A percentile compares a stretch with the other conserved stretches of the same genome.
These are phyloP conservation scores for Lycodopsis pacificus DNA, from an alignment of 2,797 vertebrate species.

Conservation along the genomic window DNA sequence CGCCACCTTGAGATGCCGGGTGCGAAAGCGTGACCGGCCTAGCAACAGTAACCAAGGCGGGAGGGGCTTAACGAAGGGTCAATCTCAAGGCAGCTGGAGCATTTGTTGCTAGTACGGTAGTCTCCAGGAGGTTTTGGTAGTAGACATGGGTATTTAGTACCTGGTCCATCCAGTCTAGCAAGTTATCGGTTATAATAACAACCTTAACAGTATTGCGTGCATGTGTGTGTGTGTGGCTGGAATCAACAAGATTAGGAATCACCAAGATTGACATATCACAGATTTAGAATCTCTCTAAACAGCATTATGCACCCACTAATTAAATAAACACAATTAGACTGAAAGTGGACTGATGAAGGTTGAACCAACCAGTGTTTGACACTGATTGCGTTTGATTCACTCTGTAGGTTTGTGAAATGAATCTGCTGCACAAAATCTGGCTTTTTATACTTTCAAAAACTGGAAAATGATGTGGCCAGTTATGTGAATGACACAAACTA, in stretches of 20 bases:
- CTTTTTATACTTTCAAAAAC: not conserved
- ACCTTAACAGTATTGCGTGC: not conserved
- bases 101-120: not conserved
- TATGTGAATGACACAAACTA: not conserved
- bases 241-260: slow-evolving; percentile 8
- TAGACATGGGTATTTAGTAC: not conserved
- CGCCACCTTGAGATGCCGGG: no score
- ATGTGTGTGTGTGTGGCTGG: not conserved
- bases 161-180: not conserved
- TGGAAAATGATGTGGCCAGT: not conserved
- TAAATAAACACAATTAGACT: not conserved
- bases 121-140: not conserved
- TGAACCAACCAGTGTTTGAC: not conserved
- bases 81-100: not conserved
- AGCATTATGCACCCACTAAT: not conserved
- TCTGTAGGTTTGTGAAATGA: not conserved
- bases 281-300: not conserved
- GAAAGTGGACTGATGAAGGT: not conserved
- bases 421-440: not conserved
- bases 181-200: not conserved
- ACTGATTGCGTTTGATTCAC: not conserved
- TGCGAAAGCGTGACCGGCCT: no score
- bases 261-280: not conserved
- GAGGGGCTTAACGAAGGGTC: not conserved
- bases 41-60: no score